Conservation (phyloP, 2,797 vertebrate genomes). For the Myripristis murdjan region DNA sequence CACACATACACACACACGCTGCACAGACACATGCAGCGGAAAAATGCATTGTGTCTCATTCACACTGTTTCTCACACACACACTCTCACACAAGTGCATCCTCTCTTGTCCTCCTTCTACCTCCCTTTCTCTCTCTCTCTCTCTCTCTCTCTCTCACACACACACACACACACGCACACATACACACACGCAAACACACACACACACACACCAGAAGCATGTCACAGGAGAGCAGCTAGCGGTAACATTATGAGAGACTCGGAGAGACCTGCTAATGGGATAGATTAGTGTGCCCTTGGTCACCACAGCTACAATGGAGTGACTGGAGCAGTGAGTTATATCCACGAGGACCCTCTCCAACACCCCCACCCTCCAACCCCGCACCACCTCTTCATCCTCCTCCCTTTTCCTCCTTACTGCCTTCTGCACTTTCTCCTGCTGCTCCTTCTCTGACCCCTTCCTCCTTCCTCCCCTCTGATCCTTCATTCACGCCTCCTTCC, state of each 20-base stretch:
- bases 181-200: slow-evolving; percentile 29
- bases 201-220: slow-evolving; percentile 60
- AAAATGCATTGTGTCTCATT: slow-evolving; percentile 40
- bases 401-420: slow-evolving; percentile 29
- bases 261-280: slow-evolving; percentile 96
- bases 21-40: slow-evolving; percentile 27
- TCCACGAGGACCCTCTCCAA: slow-evolving; percentile 78
- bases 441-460: slow-evolving; percentile 36
- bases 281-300: slow-evolving; percentile 99
- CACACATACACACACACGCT: slow-evolving; percentile 29
- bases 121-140: too few species aligned
- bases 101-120: too few species aligned
- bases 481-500: slow-evolving; percentile 5
- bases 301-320: slow-evolving; percentile 91
- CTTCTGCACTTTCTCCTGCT: slow-evolving; percentile 28
- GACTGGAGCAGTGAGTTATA: slow-evolving; percentile 93
- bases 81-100: slow-evolving; percentile 27
- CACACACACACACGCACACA: background rate
- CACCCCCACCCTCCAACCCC: background rate
- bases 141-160: slow-evolving; percentile 17
- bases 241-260: slow-evolving; percentile 99
- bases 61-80: slow-evolving; percentile 45
- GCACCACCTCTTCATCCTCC: slow-evolving; percentile 35
- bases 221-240: slow-evolving; percentile 93
- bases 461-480: slow-evolving; percentile 20